Conservation (phyloP, 2,888 invertebrate species). For the Anodontia alba region DNA sequence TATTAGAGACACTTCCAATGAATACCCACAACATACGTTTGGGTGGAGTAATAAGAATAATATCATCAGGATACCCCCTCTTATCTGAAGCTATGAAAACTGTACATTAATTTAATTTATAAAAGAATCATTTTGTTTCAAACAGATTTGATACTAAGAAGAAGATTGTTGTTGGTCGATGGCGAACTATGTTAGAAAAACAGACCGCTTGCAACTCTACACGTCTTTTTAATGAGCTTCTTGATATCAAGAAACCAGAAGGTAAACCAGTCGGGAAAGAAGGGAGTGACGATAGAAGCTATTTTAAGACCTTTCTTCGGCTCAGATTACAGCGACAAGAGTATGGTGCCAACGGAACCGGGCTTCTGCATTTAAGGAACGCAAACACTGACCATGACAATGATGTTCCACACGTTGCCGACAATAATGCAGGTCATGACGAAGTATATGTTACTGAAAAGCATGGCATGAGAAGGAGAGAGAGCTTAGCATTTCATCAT, state of each 20-base stretch:
- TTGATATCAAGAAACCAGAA: conserved; percentile 27
- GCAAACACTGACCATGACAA: background rate
- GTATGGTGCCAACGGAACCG: background rate
- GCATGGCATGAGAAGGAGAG: conserved; percentile 46
- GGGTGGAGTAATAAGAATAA: too few species aligned
- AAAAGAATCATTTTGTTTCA: too few species aligned
- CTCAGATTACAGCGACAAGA: background rate
- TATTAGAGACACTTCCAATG: too few species aligned
- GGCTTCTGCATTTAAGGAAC: background rate
- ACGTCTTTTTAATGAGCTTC: conserved; percentile 46
- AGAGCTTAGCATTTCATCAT: background rate
- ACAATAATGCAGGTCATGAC: background rate
- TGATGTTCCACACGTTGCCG: background rate
- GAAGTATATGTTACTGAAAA: conserved; percentile 46
- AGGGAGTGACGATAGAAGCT: conserved; percentile 2
- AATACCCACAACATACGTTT: too few species aligned
- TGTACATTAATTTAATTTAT: too few species aligned
- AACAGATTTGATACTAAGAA: conserved; percentile 46
- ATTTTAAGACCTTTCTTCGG: conserved; percentile 5
- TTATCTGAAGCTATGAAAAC: too few species aligned
- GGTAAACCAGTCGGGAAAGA: background rate
- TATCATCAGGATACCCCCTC: too few species aligned
- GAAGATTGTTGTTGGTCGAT: conserved; percentile 44
- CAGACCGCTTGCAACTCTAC: conserved; percentile 43
- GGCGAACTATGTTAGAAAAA: conserved; percentile 51